phyloP scores from a whole-genome alignment of 2,888 invertebrate genomes.

The Hipparchia semele region DNA sequence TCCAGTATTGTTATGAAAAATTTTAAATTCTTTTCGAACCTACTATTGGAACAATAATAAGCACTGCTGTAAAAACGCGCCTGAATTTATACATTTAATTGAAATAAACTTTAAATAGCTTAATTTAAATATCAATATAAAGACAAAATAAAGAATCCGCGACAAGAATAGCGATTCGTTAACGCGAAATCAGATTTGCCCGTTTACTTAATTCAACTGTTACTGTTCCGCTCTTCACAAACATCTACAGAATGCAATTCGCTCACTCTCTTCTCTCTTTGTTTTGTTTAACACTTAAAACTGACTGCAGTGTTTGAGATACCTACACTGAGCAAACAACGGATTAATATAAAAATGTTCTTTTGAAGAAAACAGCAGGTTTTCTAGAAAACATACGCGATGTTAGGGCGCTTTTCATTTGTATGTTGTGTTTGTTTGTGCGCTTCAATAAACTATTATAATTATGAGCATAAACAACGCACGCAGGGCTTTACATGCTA shows the following conservation, averaged over 20 bases:
- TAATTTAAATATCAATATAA: background rate
- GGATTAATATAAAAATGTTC: background rate
- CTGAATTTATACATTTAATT: background rate
- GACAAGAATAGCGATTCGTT: slow-evolving; percentile 35
- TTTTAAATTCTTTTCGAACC: background rate
- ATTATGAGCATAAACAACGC: no score
- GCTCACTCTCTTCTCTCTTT: slow-evolving; percentile 26
- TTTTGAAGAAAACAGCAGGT: background rate
- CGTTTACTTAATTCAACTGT: slow-evolving; percentile 39
- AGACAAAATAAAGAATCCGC: slow-evolving; percentile 27
- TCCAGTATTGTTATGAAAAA: background rate
- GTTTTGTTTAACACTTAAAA: slow-evolving; percentile 31
- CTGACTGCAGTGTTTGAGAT: slow-evolving; percentile 27
- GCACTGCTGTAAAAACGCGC: background rate
- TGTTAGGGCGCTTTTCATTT: background rate
- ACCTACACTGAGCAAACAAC: slow-evolving; percentile 2
- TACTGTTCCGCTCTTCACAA: slow-evolving; percentile 33
- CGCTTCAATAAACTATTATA: no score
- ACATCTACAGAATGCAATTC: slow-evolving; percentile 33
- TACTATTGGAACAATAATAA: no score
- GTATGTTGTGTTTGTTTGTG: no score
- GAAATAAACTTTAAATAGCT: background rate
- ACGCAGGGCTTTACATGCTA: no score
- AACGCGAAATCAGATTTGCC: slow-evolving; percentile 36
- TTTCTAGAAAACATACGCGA: background rate